Conservation (phyloP, 2,113 vertebrate species). For the Neodon shergylaensis region DNA sequence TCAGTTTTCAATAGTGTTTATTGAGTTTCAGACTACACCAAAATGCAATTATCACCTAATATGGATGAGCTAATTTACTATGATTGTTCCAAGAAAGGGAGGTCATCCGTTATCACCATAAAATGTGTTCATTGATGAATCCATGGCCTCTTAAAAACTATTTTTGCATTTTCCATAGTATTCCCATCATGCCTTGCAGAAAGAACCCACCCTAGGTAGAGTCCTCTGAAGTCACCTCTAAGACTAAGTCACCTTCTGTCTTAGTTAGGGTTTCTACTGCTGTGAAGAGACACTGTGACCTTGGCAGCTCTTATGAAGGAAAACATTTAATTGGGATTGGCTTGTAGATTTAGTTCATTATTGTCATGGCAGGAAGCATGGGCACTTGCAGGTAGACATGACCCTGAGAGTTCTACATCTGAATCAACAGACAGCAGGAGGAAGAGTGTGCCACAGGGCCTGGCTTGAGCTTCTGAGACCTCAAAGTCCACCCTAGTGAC, state of each 20-base stretch:
- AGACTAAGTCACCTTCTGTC: not conserved
- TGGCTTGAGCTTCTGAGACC: not conserved
- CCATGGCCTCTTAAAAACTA: slow-evolving; percentile 2
- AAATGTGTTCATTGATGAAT: not conserved
- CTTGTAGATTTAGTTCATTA: not conserved
- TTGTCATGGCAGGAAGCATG: not conserved
- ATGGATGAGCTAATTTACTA: slow-evolving; percentile 29
- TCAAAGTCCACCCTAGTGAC: not conserved
- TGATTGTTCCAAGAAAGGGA: slow-evolving; percentile 24
- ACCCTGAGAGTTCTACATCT: not conserved
- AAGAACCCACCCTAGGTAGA: not conserved
- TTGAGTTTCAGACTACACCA: slow-evolving; percentile 34
- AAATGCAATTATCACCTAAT: slow-evolving; percentile 60
- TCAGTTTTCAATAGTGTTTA: slow-evolving; percentile 62
- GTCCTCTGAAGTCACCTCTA: not conserved
- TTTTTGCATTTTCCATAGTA: not conserved
- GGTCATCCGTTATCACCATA: not conserved
- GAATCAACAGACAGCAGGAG: not conserved
- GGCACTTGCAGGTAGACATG: rapidly evolving
- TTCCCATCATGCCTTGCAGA: not conserved
- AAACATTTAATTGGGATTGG: not conserved
- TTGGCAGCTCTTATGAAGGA: not conserved
- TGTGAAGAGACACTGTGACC: no score
- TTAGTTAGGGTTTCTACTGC: not conserved
- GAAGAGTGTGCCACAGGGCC: not conserved